Percentiles rank a stretch among this genome's conserved stretches.
Evolutionary conservation across 2,888 invertebrate species (phyloP).

Genomic region (Drosophila antonietae): DNA sequence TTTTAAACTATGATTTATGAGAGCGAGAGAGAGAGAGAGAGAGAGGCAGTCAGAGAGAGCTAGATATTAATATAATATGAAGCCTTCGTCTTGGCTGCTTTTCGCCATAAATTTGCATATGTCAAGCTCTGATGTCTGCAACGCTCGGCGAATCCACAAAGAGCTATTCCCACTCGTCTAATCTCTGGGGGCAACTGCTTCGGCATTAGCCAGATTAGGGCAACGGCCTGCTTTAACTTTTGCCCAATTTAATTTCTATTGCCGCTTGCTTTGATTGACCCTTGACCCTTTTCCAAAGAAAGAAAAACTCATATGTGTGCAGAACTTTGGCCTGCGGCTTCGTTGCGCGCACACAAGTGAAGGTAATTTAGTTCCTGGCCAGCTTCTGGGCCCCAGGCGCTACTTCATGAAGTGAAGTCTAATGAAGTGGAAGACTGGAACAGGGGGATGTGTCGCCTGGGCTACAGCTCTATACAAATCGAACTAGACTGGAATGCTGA

Average conservation of each 20-base stretch:
- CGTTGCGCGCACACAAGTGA: conserved; percentile 63
- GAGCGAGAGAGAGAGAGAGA: not conserved
- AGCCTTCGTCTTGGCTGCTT: not conserved
- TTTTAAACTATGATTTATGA: conserved; percentile 58
- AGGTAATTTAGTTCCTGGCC: conserved; percentile 65
- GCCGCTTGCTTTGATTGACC: conserved; percentile 56
- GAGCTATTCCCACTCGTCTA: conserved; percentile 19
- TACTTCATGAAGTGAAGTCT: conserved; percentile 36
- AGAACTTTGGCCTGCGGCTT: conserved; percentile 35
- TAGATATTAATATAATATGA: conserved; percentile 28
- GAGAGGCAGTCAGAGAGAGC: not conserved
- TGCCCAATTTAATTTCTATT: conserved; percentile 52
- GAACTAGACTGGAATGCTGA: not conserved
- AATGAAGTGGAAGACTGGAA: conserved; percentile 58
- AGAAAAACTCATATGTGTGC: conserved; percentile 40
- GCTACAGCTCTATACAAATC: not conserved
- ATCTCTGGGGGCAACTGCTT: conserved; percentile 34
- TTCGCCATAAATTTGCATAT: conserved; percentile 52
- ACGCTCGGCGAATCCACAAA: conserved; percentile 50
- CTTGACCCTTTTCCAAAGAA: conserved; percentile 44
- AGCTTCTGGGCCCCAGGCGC: conserved; percentile 34
- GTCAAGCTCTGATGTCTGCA: conserved; percentile 56
- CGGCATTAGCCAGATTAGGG: conserved; percentile 37
- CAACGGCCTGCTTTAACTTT: conserved; percentile 28
- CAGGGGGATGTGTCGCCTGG: not conserved